A percentile compares a stretch with the other conserved stretches of the same genome.
These are phyloP conservation scores for Rana temporaria DNA, from an alignment of 2,113 vertebrate species.

Conservation along the genomic window DNA sequence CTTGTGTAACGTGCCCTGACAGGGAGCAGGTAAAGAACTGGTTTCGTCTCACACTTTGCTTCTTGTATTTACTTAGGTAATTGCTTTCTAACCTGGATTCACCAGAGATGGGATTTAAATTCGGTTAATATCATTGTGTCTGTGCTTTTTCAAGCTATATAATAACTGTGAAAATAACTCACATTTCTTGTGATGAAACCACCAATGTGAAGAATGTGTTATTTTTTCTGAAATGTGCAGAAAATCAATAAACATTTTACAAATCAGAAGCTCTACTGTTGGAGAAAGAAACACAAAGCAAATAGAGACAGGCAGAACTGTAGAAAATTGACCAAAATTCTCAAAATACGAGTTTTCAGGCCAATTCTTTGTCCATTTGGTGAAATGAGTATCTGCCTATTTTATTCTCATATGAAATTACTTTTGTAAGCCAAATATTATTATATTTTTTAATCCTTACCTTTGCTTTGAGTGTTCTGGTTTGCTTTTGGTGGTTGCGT, in stretches of 20 bases:
- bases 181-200: slow-evolving; percentile 58
- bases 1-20: neutral
- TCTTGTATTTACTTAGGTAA: slow-evolving; percentile 64
- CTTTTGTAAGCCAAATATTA: too few species aligned
- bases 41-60: slow-evolving; percentile 57
- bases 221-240: slow-evolving; percentile 51
- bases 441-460: too few species aligned
- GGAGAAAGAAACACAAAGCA: slow-evolving; percentile 31
- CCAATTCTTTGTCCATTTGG: neutral
- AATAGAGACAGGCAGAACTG: slow-evolving; percentile 20
- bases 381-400: neutral
- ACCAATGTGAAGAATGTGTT: slow-evolving; percentile 47
- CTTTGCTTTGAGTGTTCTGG: too few species aligned
- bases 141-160: slow-evolving; percentile 59
- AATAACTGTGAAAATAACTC: slow-evolving; percentile 62
- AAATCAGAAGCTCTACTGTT: slow-evolving; percentile 39
- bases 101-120: slow-evolving; percentile 61
- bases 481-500: too few species aligned
- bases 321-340: slow-evolving; percentile 50
- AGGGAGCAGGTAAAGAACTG: slow-evolving; percentile 42
- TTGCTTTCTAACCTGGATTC: slow-evolving; percentile 58
- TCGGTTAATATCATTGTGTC: slow-evolving; percentile 52
- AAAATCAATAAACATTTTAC: slow-evolving; percentile 63
- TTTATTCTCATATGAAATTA: too few species aligned
- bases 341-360: slow-evolving; percentile 17